Evolutionary conservation across 2,113 vertebrate genomes (phyloP).

Genomic region (Dryoscopus gambensis): DNA sequence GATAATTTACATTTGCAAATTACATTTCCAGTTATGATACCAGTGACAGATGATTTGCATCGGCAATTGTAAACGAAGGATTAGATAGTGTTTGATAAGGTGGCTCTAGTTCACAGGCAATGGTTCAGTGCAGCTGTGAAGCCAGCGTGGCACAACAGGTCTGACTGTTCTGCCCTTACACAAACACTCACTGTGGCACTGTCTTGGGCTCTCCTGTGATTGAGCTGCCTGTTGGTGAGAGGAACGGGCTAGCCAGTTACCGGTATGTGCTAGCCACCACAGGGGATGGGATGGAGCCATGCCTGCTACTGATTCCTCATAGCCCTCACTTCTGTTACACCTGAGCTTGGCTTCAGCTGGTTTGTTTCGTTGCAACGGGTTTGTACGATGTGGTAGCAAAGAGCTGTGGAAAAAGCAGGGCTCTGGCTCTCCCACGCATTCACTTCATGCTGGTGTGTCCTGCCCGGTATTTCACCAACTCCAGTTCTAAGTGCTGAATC

Average conservation of each 20-base stretch:
- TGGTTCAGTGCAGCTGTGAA: not conserved
- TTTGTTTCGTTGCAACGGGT: not conserved
- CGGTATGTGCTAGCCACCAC: not conserved
- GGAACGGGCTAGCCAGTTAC: fast-evolving
- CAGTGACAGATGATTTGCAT: not conserved
- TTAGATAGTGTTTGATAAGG: not conserved
- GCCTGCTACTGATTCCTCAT: not conserved
- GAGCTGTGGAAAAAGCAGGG: not conserved
- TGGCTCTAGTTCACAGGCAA: not conserved
- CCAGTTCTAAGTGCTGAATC: not conserved
- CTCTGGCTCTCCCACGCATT: fast-evolving
- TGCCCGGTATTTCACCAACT: not conserved
- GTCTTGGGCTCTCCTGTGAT: fast-evolving
- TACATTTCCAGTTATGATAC: not conserved
- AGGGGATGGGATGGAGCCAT: not conserved
- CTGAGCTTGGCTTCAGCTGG: not conserved
- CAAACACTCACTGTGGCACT: fast-evolving
- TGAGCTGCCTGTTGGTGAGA: not conserved
- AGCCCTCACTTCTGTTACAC: not conserved
- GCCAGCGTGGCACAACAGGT: not conserved
- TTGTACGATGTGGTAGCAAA: not conserved
- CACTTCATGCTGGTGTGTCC: fast-evolving
- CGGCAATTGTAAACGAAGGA: not conserved
- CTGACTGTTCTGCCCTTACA: fast-evolving
- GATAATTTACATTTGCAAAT: not conserved